Evolutionary conservation across 2,113 vertebrate species (phyloP).

Genomic region (Pterocles burchelli): DNA sequence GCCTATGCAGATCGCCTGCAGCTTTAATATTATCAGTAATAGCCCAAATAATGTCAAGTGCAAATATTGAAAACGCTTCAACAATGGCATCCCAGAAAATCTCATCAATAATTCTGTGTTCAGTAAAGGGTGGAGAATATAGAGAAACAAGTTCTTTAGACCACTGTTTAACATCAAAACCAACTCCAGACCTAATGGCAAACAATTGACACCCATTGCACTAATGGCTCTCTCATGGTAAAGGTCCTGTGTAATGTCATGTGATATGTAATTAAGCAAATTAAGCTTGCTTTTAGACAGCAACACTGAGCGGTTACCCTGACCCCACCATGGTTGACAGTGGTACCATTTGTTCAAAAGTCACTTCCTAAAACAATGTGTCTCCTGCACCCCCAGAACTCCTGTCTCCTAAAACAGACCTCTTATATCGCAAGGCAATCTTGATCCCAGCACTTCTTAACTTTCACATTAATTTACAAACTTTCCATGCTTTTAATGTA

Average conservation of each 20-base stretch:
- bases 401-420: background rate
- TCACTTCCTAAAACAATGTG: background rate
- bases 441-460: background rate
- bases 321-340: background rate
- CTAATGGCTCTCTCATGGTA: background rate
- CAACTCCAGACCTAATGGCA: background rate
- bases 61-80: background rate
- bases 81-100: background rate
- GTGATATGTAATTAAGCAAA: background rate
- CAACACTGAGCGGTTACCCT: background rate
- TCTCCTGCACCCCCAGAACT: background rate
- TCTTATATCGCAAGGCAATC: background rate
- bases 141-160: background rate
- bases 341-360: background rate
- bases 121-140: background rate
- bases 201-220: background rate
- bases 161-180: background rate
- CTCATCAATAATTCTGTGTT: background rate
- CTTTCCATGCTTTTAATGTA: background rate
- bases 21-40: background rate
- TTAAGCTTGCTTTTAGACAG: background rate
- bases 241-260: background rate
- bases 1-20: background rate
- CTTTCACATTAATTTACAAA: background rate
- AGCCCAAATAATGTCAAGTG: background rate